A percentile compares a stretch with the other conserved stretches of the same genome.
These are phyloP conservation scores for Pavo muticus DNA, from an alignment of 2,113 vertebrate genomes.

Conservation along the genomic window DNA sequence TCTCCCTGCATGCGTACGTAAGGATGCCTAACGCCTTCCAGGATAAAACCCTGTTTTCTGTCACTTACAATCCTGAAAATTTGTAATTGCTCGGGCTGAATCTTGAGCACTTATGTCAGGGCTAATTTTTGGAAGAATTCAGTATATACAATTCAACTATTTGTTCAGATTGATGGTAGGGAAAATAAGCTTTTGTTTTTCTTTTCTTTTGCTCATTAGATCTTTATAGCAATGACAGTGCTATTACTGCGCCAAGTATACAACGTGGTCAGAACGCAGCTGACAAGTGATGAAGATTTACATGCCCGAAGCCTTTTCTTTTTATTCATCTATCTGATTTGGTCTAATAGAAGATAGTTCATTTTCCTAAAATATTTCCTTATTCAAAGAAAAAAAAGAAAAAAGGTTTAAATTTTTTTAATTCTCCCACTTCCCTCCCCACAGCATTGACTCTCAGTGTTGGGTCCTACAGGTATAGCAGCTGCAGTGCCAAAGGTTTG, in stretches of 20 bases:
- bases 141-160: not conserved
- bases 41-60: not conserved
- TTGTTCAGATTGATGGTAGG: not conserved
- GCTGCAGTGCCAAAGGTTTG: not conserved
- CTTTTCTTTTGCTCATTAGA: not conserved
- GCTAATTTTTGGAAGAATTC: not conserved
- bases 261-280: not conserved
- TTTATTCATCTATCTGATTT: not conserved
- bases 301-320: not conserved
- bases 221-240: not conserved
- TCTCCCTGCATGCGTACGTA: accelerated
- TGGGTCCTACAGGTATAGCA: not conserved
- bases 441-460: accelerated
- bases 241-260: not conserved
- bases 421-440: too few relatives aligned
- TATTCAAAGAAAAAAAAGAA: accelerated
- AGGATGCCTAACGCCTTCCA: not conserved
- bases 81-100: not conserved
- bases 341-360: not conserved
- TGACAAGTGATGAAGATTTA: not conserved
- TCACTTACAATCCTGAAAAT: not conserved
- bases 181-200: not conserved
- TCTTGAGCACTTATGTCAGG: not conserved
- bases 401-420: too few relatives aligned
- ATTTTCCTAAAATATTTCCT: not conserved